phyloP scores from a whole-genome alignment of 2,797 vertebrate species.

The Dendrocincla fuliginosa region DNA sequence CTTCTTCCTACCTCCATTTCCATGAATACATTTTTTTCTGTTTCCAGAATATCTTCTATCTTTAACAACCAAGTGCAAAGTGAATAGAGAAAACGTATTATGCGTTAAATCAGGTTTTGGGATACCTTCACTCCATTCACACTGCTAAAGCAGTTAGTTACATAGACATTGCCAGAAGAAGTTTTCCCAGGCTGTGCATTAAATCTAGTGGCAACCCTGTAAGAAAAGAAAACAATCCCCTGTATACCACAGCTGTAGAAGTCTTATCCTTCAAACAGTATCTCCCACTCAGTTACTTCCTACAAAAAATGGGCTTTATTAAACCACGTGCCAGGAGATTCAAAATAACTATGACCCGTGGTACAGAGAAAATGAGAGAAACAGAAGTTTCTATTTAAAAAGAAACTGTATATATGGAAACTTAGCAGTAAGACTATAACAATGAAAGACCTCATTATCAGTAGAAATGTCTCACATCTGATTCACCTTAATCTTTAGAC shows the following conservation, averaged over 20 bases:
- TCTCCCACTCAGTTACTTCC: neutral
- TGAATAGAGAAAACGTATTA: neutral
- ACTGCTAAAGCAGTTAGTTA: neutral
- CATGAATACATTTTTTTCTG: neutral
- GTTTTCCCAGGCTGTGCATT: neutral
- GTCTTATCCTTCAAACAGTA: neutral
- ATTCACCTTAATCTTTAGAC: neutral
- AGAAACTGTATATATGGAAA: neutral
- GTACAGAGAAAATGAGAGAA: neutral
- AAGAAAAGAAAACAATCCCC: neutral
- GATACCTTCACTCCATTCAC: neutral
- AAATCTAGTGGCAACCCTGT: neutral
- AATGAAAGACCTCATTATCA: neutral
- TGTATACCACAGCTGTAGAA: neutral
- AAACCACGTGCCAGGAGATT: neutral
- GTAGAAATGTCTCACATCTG: neutral
- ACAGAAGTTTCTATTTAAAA: neutral
- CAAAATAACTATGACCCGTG: neutral
- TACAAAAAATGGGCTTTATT: neutral
- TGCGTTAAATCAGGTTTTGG: neutral
- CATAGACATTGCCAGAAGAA: neutral
- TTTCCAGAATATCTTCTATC: neutral
- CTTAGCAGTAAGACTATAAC: neutral
- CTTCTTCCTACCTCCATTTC: neutral
- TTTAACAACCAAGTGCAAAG: neutral